Evolutionary conservation across 1,140 invertebrate genomes (phyloP).

Genomic region (Spodoptera litura): DNA sequence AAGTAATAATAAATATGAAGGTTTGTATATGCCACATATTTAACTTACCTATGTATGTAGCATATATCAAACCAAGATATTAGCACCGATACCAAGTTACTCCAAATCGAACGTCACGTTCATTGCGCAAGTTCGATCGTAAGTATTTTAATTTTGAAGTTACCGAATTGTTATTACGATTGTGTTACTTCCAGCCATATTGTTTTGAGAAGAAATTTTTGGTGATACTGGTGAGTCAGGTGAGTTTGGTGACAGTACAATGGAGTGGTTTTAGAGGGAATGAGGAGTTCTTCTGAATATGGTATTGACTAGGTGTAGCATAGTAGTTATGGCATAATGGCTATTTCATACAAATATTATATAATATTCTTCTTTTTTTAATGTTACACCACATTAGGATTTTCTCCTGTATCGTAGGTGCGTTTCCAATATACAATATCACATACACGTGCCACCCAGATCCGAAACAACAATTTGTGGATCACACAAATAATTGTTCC

Average conservation of each 20-base stretch:
- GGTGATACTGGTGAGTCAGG: not conserved
- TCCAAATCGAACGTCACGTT: conserved; percentile 23
- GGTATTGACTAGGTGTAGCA: conserved; percentile 16
- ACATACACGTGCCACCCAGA: too few species aligned
- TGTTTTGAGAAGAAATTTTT: conserved; percentile 35
- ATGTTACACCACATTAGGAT: too few species aligned
- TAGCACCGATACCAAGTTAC: conserved; percentile 13
- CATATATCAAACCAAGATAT: not conserved
- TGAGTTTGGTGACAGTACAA: conserved; percentile 14
- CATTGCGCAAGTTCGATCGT: conserved; percentile 22
- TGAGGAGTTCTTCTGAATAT: not conserved
- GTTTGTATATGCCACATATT: too few species aligned
- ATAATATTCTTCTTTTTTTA: too few species aligned
- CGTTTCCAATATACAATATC: too few species aligned
- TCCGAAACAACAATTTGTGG: too few species aligned
- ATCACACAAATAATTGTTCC: too few species aligned
- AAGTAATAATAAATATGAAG: too few species aligned
- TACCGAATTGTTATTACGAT: conserved; percentile 18
- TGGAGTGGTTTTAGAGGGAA: conserved; percentile 23
- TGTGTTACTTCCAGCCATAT: conserved; percentile 23
- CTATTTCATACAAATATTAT: too few species aligned
- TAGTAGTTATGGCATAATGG: not conserved
- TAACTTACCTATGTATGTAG: not conserved
- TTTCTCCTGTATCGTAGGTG: too few species aligned
- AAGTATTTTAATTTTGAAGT: conserved; percentile 35